Evolutionary conservation across 2,113 vertebrate species (phyloP).

Genomic region (Hiodon tergisus): DNA sequence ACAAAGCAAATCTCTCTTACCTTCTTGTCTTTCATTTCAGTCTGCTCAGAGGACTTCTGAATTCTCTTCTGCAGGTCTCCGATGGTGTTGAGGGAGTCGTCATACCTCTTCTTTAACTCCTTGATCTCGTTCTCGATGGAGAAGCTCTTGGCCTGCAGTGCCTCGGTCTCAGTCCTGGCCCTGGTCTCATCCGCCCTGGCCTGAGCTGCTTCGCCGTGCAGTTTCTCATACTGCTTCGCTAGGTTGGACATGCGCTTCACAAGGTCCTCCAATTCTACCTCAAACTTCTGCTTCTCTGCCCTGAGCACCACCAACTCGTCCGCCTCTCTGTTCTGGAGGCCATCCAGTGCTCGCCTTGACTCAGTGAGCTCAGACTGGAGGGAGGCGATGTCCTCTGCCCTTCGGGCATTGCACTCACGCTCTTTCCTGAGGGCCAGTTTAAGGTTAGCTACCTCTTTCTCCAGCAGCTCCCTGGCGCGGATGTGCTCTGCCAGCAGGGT

Average conservation of each 20-base stretch:
- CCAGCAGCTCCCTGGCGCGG: conserved; percentile 55
- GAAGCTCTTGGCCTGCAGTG: conserved; percentile 62
- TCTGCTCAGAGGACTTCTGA: conserved; percentile 80
- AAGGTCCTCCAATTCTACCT: conserved; percentile 64
- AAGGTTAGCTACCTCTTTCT: conserved; percentile 52
- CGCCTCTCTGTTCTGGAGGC: conserved; percentile 61
- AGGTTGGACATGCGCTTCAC: conserved; percentile 57
- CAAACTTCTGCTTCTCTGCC: conserved; percentile 65
- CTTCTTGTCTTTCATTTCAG: conserved; percentile 93
- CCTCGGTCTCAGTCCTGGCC: conserved; percentile 65
- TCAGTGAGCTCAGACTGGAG: conserved; percentile 69
- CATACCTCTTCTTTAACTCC: conserved; percentile 82
- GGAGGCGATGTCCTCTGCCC: conserved; percentile 58
- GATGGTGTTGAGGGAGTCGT: conserved; percentile 78
- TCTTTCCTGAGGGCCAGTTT: conserved; percentile 61
- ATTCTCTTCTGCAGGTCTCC: conserved; percentile 83
- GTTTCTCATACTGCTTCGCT: conserved; percentile 63
- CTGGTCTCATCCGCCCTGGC: conserved; percentile 62
- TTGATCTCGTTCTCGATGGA: conserved; percentile 80
- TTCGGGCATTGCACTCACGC: conserved; percentile 63
- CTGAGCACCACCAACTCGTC: conserved; percentile 60
- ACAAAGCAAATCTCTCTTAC: conserved; percentile 47
- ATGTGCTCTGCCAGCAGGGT: conserved; percentile 58
- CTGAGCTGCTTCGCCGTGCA: conserved; percentile 54
- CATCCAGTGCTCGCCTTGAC: conserved; percentile 60